These are phyloP conservation scores for Actias luna DNA, from an alignment of 2,888 invertebrate genomes.

Conservation along the genomic window DNA sequence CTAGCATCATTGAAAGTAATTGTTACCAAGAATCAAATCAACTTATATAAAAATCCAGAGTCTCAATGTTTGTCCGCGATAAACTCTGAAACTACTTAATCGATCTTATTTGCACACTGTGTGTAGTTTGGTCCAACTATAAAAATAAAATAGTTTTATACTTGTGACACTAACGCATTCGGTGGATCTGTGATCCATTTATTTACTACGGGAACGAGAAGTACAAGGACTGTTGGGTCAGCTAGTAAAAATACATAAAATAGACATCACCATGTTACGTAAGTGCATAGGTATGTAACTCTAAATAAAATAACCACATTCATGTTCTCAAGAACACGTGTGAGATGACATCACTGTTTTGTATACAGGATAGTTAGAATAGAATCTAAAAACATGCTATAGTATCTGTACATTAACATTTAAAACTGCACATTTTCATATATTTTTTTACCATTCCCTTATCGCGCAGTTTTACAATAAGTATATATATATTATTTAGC, in stretches of 20 bases:
- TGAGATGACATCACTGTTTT: constrained; percentile 38
- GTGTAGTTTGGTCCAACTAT: no score
- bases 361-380: constrained; percentile 23
- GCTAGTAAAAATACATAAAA: constrained; percentile 11
- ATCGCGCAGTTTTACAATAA: background rate
- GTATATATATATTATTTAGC: background rate
- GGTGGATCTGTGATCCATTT: no score
- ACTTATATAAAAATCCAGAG: no score
- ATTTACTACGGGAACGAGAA: no score
- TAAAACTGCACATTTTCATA: background rate
- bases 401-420: background rate
- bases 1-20: background rate
- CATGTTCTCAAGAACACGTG: constrained; percentile 30
- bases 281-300: constrained; percentile 21
- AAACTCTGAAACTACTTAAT: no score
- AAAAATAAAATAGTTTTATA: no score
- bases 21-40: constrained; percentile 1
- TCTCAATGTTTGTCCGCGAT: no score
- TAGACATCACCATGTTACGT: constrained; percentile 13
- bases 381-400: constrained; percentile 21
- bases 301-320: constrained; percentile 25
- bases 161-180: no score
- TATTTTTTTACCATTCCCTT: background rate
- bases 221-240: no score
- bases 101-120: no score